Evolutionary conservation across 2,113 vertebrate genomes (phyloP), one percentile per base, ranked within the genome.

Genomic region (Poeciliopsis occidentalis): DNA sequence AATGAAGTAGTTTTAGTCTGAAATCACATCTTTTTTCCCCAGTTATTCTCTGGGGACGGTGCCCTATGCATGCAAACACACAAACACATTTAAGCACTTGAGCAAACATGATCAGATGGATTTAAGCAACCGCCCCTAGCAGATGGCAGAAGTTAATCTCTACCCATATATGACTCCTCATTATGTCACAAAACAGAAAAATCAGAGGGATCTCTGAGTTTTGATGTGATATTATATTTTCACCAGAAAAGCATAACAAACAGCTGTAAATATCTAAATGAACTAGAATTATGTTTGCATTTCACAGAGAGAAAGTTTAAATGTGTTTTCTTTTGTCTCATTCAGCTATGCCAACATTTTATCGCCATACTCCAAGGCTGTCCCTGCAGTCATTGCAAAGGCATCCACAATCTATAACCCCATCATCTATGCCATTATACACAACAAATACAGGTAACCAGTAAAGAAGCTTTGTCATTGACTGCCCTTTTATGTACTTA

Each of bases 351-450:
- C 96, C 0, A 91, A 95, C 0, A 51, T 96, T 63, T 90, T 98
- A 68, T 95, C 96, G 0, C 96, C 97, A 2, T 97, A 97, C 86
- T 94, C 94, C 91, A 97, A 95, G 79, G 94, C 97, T 0, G 92
- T 99, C 71, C 97, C 97, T 30, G 97, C 97, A 12, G 92, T 98
- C 87, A 97, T 97, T 69, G 97, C 97, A 85, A 99, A 99, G 87
- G 95, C 97, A 73, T 98, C 97, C 44, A 92, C 97, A 30, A 96
- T 98, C 87, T 96, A 99, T 91, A 99, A 98, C 79, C 97, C 97
- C 62, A 96, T 98, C 67, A 96, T 99, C 89, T 99, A 99, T 0
- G 97, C 97, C 69, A 97, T 99, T 78, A 95, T 94, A 67, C 97
- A 98, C 84, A 95, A 95, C 76, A 97, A 98, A 90, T 98, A 98